Conservation (phyloP, 2,797 vertebrate genomes). For the Sebastes steindachneri region DNA sequence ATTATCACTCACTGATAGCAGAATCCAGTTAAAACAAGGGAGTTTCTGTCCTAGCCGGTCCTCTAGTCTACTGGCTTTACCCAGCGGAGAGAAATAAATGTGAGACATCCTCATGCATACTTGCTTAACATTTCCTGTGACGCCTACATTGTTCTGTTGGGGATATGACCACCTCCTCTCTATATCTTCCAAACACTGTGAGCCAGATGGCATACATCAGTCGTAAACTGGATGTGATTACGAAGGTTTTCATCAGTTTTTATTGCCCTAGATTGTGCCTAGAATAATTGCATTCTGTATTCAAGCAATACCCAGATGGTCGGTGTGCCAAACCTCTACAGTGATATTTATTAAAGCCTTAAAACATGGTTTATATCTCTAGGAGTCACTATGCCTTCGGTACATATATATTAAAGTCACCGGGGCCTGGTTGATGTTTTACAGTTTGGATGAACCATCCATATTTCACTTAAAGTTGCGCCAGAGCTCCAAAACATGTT, state of each 20-base stretch:
- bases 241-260: slow-evolving; percentile 45
- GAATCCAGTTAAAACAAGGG: slow-evolving; percentile 81
- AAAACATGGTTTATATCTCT: slow-evolving; percentile 12
- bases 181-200: neutral
- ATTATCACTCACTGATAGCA: slow-evolving; percentile 83
- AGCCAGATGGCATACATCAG: slow-evolving; percentile 53
- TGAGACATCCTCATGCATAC: slow-evolving; percentile 1
- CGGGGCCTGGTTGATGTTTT: neutral
- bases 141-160: neutral
- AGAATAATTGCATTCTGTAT: slow-evolving; percentile 70
- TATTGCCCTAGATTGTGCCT: slow-evolving; percentile 56
- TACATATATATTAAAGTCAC: neutral
- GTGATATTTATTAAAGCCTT: slow-evolving; percentile 30
- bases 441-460: neutral
- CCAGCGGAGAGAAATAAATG: slow-evolving; percentile 12
- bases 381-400: neutral
- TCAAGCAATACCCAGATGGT: slow-evolving; percentile 32
- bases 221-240: slow-evolving; percentile 47
- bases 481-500: neutral
- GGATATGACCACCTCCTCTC: neutral
- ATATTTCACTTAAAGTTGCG: neutral
- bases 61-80: slow-evolving; percentile 73
- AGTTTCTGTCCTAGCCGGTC: slow-evolving; percentile 68
- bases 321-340: slow-evolving; percentile 4
- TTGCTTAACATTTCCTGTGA: slow-evolving; percentile 1